Base-by-base conservation (phyloP, 2,797 vertebrate genomes). In the Hapalemur alaotrensis region DNA sequence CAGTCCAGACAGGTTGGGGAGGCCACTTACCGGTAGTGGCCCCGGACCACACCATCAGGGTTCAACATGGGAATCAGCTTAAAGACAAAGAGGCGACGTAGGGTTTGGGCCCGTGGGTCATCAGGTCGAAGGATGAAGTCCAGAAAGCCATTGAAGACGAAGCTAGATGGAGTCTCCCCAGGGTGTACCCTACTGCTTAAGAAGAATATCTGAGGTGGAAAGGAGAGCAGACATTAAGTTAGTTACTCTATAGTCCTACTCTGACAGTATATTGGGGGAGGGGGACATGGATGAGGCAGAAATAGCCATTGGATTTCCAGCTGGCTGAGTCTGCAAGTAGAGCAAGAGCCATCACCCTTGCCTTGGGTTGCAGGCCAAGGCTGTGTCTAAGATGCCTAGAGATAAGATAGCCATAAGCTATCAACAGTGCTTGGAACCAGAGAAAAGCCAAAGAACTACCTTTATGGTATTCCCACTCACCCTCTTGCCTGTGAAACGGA, bases 1-100 rank as follows among this genome's bases (percentile, higher is more conserved):
- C 46, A 73, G 78, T 38, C 30, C 65, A n/a, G 22, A 59, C 15
- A 41, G 88, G 43, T 11, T 22, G 41, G 67, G 70, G 30, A 38
- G 12, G 75, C 79, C 73, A 72, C 98, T 98, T 98, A 99, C 99
- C 99, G 99, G 98, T 99, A 99, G 98, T 99, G 99, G 35, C 99
- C 99, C 2, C 99, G 99, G 83, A 99, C 98, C 25, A 99, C 99
- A 3, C 99, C 99, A 0, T 99, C 99, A 0, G 99, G 99, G 98
- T 99, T 99, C 96, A 99, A 99, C 99, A 99, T 99, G 59, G 99
- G 99, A 94, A 99, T 99, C 95, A 99, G 99, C 96, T 99, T 99
- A 98, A 99, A 99, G 95, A 99, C 99, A 0, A 99, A 99, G 98
- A 99, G 99, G 82, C 99, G 99, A 23, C 99, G 98, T n/a, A 99